Conservation (phyloP, 2,113 vertebrate species). For the Sturnus vulgaris region DNA sequence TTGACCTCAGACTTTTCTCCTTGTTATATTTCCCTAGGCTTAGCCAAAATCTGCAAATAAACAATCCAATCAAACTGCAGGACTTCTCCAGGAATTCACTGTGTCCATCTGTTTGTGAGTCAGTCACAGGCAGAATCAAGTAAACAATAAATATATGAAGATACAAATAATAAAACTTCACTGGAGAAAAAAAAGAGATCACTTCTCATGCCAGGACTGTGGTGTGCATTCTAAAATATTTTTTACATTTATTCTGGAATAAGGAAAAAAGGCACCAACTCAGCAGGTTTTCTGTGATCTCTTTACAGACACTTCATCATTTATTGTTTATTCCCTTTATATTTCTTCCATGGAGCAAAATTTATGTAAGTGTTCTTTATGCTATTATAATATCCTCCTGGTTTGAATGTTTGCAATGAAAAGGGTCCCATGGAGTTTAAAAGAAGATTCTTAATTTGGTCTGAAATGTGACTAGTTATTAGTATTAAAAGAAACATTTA, state of each 20-base stretch:
- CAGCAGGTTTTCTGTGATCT: neutral
- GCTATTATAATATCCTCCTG: neutral
- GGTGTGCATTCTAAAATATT: neutral
- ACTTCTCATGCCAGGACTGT: neutral
- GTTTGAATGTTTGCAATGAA: neutral
- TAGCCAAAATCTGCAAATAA: constrained; percentile 55
- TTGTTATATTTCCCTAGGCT: constrained; percentile 44
- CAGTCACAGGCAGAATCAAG: constrained; percentile 24
- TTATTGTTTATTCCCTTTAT: constrained; percentile 11
- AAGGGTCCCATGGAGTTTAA: neutral
- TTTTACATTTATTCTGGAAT: neutral
- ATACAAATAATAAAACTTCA: constrained; percentile 36
- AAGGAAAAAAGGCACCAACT: neutral
- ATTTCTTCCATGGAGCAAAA: neutral
- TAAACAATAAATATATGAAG: constrained; percentile 51
- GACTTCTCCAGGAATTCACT: constrained; percentile 50
- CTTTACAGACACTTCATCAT: neutral
- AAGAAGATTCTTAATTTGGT: neutral
- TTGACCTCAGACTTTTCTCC: constrained; percentile 51
- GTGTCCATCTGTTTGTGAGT: constrained; percentile 63
- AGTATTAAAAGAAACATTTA: neutral
- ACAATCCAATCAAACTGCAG: constrained; percentile 48
- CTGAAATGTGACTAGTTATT: neutral
- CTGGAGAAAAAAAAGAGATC: neutral
- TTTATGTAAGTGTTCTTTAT: neutral